Percentiles rank a stretch among this genome's conserved stretches.
Evolutionary conservation across 2,113 vertebrate species (phyloP).

Genomic region (Mus musculus): GRCm39 chr9:105551001-105551500

Average conservation of each 20-base stretch:
- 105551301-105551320: conserved; percentile 18
- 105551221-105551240: conserved; percentile 10
- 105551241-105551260: conserved; percentile 20
- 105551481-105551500: neutral
- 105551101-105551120: neutral
- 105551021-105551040: conserved; percentile 5
- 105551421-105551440: neutral
- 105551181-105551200: neutral
- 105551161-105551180: neutral
- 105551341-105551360: neutral
- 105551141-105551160: neutral
- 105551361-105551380: neutral
- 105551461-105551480: neutral
- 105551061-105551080: neutral
- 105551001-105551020: conserved; percentile 15
- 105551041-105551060: conserved; percentile 11
- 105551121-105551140: conserved; percentile 20
- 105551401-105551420: conserved; percentile 44
- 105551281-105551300: neutral
- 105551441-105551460: neutral
- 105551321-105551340: neutral
- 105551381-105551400: neutral
- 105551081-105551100: conserved; percentile 7
- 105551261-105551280: neutral
- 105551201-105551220: neutral